These are phyloP conservation scores for Anguilla japonica DNA, from an alignment of 2,113 vertebrate species.

Conservation along the genomic window DNA sequence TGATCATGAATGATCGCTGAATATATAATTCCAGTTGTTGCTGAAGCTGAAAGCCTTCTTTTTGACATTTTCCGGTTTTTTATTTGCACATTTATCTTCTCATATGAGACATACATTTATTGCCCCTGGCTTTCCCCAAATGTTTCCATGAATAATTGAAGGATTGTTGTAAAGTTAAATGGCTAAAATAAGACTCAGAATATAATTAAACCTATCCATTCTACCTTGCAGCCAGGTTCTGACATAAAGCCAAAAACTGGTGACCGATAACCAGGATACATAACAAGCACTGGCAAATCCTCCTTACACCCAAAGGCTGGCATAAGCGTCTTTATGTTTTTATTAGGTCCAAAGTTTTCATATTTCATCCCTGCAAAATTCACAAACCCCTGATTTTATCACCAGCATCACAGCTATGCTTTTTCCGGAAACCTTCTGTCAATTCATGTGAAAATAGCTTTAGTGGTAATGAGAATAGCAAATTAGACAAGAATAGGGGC, in stretches of 20 bases:
- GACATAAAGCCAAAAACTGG: neutral
- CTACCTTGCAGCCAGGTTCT: neutral
- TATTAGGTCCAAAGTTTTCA: neutral
- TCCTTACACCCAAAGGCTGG: neutral
- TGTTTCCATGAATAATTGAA: neutral
- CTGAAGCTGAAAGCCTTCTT: neutral
- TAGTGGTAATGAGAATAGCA: neutral
- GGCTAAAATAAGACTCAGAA: neutral
- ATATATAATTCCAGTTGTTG: no score
- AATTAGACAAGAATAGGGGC: neutral
- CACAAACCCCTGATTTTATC: no score
- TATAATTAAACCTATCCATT: neutral
- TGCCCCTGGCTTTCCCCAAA: neutral
- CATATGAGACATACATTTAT: neutral
- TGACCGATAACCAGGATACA: neutral
- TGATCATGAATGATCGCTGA: no score
- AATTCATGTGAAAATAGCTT: neutral
- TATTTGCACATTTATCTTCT: neutral
- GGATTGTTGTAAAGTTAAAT: neutral
- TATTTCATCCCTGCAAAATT: neutral
- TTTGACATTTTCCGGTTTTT: neutral
- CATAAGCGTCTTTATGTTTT: neutral
- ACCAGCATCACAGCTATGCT: no score
- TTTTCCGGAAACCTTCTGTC: neutral
- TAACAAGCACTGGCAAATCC: neutral